Conservation (phyloP, 2,888 invertebrate genomes). For the Hofmannophila pseudospretella region DNA sequence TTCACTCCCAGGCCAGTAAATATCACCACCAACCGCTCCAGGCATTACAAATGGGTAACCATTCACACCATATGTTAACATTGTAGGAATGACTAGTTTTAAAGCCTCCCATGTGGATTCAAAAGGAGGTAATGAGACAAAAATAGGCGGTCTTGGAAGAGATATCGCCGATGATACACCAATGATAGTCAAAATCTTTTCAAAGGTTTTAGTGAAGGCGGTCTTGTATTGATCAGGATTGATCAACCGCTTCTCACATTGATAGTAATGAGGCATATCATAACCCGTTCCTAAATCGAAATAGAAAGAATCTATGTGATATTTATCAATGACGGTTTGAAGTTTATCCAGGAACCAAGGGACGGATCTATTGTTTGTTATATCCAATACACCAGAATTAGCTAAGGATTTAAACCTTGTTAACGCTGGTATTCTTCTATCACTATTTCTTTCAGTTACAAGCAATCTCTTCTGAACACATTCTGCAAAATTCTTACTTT, state of each 20-base stretch:
- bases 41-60: constrained; percentile 96
- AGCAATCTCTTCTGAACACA: constrained; percentile 86
- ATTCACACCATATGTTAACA: constrained; percentile 91
- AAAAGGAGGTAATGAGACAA: constrained; percentile 90
- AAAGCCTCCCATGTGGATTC: constrained; percentile 93
- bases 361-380: constrained; percentile 88
- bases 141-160: constrained; percentile 89
- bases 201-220: constrained; percentile 81
- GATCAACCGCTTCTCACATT: constrained; percentile 83
- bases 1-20: constrained; percentile 79
- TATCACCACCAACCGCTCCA: constrained; percentile 95
- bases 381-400: constrained; percentile 91
- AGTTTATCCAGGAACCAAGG: constrained; percentile 89
- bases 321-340: constrained; percentile 82
- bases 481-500: constrained; percentile 88
- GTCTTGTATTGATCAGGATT: constrained; percentile 92
- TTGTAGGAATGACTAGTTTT: constrained; percentile 89
- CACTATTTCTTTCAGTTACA: constrained; percentile 87
- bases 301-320: constrained; percentile 91
- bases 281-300: constrained; percentile 89
- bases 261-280: constrained; percentile 91
- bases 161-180: constrained; percentile 91
- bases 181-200: constrained; percentile 81
- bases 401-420: constrained; percentile 88
- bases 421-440: constrained; percentile 88